Percentiles rank a stretch among this genome's conserved stretches.
phyloP scores from a whole-genome alignment of 2,113 vertebrate genomes.

The Varanus salvator region DNA sequence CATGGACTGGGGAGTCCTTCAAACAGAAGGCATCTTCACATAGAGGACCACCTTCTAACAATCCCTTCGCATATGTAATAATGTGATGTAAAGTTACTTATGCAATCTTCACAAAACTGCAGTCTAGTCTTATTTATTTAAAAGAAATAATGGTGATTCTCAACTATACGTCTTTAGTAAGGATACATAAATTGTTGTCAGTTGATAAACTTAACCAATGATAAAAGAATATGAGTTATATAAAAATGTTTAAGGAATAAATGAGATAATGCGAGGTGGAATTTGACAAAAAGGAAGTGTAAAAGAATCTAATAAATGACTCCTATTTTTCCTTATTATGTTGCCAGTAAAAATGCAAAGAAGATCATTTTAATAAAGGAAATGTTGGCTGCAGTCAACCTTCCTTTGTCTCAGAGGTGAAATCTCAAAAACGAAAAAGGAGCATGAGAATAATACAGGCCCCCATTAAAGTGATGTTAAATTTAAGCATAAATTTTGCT shows the following conservation, averaged over 20 bases:
- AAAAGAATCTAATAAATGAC: conserved; percentile 60
- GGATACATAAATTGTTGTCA: conserved; percentile 65
- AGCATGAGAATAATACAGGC: conserved; percentile 65
- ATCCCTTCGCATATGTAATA: too few species aligned
- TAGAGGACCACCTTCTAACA: too few species aligned
- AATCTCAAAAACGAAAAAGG: conserved; percentile 71
- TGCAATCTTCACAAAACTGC: conserved; percentile 30
- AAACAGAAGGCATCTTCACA: too few species aligned
- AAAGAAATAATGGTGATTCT: conserved; percentile 65
- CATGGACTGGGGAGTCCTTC: too few species aligned
- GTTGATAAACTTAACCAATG: conserved; percentile 73
- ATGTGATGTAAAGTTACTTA: neutral
- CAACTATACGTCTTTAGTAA: conserved; percentile 59
- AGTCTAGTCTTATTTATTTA: conserved; percentile 68
- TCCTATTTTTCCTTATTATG: conserved; percentile 50
- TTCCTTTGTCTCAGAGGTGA: conserved; percentile 70
- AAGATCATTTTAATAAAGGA: conserved; percentile 71
- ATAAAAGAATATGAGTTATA: conserved; percentile 75
- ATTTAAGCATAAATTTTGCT: conserved; percentile 78
- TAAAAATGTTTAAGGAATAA: conserved; percentile 75
- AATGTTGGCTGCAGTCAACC: conserved; percentile 61
- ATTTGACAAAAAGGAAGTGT: conserved; percentile 65
- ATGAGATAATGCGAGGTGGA: conserved; percentile 70
- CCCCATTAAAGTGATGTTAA: conserved; percentile 75
- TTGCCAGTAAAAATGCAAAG: conserved; percentile 67